phyloP scores from a whole-genome alignment of 1,140 invertebrate species.

The Heliothis subflexa region DNA sequence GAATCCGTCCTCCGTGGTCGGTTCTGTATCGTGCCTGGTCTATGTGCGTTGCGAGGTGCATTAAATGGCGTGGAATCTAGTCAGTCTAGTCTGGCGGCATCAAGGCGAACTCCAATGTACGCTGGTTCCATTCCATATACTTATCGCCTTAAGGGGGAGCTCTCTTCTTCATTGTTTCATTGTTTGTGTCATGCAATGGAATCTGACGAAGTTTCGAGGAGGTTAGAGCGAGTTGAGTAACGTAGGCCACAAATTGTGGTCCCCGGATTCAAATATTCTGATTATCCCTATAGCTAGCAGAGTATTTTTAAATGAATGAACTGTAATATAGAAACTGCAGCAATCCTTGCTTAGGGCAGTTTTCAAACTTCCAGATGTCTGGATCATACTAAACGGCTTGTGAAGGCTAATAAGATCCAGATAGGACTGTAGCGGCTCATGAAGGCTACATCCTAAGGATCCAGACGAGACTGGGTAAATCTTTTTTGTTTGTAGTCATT shows the following conservation, averaged over 20 bases:
- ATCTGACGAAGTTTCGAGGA: too few relatives aligned
- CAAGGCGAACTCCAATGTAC: slow-evolving; percentile 20
- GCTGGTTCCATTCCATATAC: slow-evolving; percentile 25
- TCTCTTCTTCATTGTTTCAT: background rate
- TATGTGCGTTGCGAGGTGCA: background rate
- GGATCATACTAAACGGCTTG: too few relatives aligned
- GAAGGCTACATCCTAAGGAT: too few relatives aligned
- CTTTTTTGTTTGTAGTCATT: too few relatives aligned
- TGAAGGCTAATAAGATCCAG: too few relatives aligned
- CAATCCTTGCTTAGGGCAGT: too few relatives aligned
- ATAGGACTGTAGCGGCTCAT: too few relatives aligned
- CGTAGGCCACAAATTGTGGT: background rate
- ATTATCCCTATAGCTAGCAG: background rate
- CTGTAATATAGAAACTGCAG: too few relatives aligned
- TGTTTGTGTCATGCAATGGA: too few relatives aligned
- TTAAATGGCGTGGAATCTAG: slow-evolving; percentile 37
- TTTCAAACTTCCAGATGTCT: too few relatives aligned
- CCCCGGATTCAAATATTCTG: background rate
- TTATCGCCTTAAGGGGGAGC: background rate
- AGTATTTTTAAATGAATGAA: too few relatives aligned
- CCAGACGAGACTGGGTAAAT: too few relatives aligned
- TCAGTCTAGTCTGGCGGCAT: background rate
- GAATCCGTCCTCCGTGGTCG: background rate
- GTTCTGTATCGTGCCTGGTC: background rate
- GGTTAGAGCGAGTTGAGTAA: background rate